phyloP scores from a whole-genome alignment of 2,888 invertebrate genomes.

The Amblyjoppa proteus region DNA sequence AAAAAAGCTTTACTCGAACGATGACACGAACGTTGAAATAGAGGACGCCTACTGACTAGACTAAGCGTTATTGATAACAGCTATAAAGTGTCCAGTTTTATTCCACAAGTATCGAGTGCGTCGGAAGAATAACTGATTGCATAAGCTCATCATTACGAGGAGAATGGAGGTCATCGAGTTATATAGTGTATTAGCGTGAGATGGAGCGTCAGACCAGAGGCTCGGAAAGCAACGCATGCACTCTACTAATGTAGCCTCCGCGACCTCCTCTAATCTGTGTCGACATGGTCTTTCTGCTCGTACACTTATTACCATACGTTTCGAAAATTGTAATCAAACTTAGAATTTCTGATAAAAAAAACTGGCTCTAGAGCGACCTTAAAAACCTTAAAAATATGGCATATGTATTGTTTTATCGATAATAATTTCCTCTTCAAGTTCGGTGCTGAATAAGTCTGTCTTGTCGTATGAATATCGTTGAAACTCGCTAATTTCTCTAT shows the following conservation, averaged over 20 bases:
- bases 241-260: slow-evolving; percentile 25
- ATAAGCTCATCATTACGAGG: slow-evolving; percentile 58
- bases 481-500: background rate
- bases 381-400: background rate
- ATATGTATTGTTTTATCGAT: background rate
- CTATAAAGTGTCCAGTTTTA: slow-evolving; percentile 30
- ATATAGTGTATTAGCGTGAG: slow-evolving; percentile 21
- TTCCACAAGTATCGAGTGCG: slow-evolving; percentile 42
- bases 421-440: background rate
- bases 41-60: background rate
- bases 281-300: background rate
- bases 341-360: background rate
- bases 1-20: background rate
- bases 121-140: slow-evolving; percentile 36
- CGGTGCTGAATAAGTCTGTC: background rate
- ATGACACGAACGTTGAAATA: background rate
- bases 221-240: slow-evolving; percentile 9
- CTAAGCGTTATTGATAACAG: slow-evolving; percentile 18
- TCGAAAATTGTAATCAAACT: background rate
- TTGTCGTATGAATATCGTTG: background rate
- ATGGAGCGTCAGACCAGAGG: slow-evolving; percentile 13
- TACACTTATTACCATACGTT: background rate
- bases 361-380: background rate
- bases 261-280: slow-evolving; percentile 51
- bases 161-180: slow-evolving; percentile 37